Base-by-base conservation (phyloP, 1,140 invertebrate species). In the Megathymus violae region DNA sequence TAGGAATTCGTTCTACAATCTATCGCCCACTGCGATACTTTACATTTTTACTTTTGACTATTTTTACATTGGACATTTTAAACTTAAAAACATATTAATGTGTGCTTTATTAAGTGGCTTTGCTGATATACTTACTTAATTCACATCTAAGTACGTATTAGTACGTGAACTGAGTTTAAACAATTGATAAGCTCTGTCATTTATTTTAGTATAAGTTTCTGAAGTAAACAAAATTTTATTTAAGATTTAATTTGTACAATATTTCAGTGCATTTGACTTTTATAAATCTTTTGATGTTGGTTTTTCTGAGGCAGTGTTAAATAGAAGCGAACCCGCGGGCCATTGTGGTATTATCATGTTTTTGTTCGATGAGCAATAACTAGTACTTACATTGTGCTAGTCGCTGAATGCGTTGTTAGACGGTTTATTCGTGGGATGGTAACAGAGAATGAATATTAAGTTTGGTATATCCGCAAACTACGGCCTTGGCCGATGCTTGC, bases 391-490 rank as follows among this genome's bases (percentile, higher is more conserved):
- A 67, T 69, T 69, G 69, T 60, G 64, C 60, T 69, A 64, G n/a
- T n/a, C 60, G 60, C 40, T 46, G 34, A 59, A 47, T 38, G 52
- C 65, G n/a, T n/a, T n/a, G 56, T 52, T 62, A 61, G 54, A 61
- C 67, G 66, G 47, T 65, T 64, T 14, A 71, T 71, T 71, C 63
- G 80, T 82, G 73, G 77, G 79, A 70, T 79, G 78, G 76, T 62
- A 74, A 77, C 78, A 82, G 69, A 69, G 66, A 74, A 76, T 74
- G 76, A 81, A 78, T 81, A 77, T 80, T 84, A 83, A 83, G 73
- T 78, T 83, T 50, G 74, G 74, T 74, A 74, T 82, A 84, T 88
- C 83, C 85, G 81, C 75, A 80, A 85, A 62, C 74, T 64, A 25
- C 56, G 83, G 58, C 87, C 84, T 89, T 87, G 85, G 76, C 62